These are phyloP conservation scores for Anthoptus insignis DNA, from an alignment of 2,888 invertebrate species.

Conservation along the genomic window DNA sequence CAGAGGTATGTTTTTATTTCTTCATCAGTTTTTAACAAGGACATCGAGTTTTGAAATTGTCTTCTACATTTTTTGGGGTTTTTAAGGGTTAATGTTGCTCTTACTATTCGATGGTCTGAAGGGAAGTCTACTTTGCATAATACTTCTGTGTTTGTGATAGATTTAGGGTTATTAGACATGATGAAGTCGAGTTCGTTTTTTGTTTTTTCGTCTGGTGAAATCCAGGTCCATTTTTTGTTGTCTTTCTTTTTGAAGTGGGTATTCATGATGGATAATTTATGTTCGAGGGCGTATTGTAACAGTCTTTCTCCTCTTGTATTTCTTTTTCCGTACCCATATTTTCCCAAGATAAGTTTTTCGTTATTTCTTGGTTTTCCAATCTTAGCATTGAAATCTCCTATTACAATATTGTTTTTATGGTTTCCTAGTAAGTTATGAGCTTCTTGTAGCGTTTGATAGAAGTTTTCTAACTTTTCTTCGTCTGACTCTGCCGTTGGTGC, in stretches of 20 bases:
- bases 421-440: constrained; percentile 44
- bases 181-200: constrained; percentile 13
- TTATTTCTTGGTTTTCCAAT: constrained; percentile 32
- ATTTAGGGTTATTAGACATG: not conserved
- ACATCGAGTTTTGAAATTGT: not conserved
- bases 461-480: constrained; percentile 34
- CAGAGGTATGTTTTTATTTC: constrained; percentile 1
- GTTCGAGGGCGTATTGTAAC: not conserved
- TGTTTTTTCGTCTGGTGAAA: too few species aligned
- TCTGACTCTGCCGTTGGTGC: constrained; percentile 45
- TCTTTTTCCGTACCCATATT: constrained; percentile 43
- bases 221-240: too few species aligned
- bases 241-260: too few species aligned
- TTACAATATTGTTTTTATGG: constrained; percentile 45
- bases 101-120: not conserved
- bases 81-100: constrained; percentile 7
- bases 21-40: not conserved
- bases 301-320: constrained; percentile 22
- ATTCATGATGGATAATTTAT: not conserved
- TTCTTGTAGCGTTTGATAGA: constrained; percentile 42
- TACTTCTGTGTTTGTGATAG: not conserved
- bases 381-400: too few species aligned
- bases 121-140: not conserved
- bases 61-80: constrained; percentile 7
- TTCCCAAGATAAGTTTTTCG: constrained; percentile 30